phyloP scores from a whole-genome alignment of 2,888 invertebrate species.

The Tenthredo distinguenda region DNA sequence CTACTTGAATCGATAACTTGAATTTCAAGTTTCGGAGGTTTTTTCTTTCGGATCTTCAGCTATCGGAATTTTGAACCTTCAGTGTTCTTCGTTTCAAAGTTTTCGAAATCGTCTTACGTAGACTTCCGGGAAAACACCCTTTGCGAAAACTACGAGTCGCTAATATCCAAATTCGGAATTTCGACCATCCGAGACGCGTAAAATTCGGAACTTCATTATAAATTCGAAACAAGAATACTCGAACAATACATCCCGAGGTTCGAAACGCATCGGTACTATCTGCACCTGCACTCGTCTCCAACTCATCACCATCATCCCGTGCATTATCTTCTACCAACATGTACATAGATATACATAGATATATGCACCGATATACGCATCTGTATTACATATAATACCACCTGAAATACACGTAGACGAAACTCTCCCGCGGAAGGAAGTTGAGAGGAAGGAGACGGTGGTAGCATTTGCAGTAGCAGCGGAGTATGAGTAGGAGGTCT shows the following conservation, averaged over 20 bases:
- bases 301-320: background rate
- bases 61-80: too few relatives aligned
- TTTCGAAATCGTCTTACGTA: too few relatives aligned
- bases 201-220: too few relatives aligned
- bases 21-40: too few relatives aligned
- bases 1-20: too few relatives aligned
- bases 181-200: too few relatives aligned
- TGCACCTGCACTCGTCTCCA: background rate
- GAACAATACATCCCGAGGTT: background rate
- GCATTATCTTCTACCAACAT: background rate
- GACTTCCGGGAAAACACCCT: too few relatives aligned
- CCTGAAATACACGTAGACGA: constrained; percentile 28
- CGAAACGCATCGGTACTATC: background rate
- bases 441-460: constrained; percentile 55
- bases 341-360: background rate
- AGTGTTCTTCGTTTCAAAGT: too few relatives aligned
- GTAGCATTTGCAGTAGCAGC: constrained; percentile 26
- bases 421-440: constrained; percentile 50
- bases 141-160: too few relatives aligned
- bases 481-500: constrained; percentile 63
- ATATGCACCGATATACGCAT: background rate
- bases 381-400: background rate
- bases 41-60: too few relatives aligned
- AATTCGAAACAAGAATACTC: background rate
- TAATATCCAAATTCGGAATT: too few relatives aligned